These are phyloP conservation scores for Gnatocerus cornutus DNA, from an alignment of 2,888 invertebrate species.

Conservation along the genomic window DNA sequence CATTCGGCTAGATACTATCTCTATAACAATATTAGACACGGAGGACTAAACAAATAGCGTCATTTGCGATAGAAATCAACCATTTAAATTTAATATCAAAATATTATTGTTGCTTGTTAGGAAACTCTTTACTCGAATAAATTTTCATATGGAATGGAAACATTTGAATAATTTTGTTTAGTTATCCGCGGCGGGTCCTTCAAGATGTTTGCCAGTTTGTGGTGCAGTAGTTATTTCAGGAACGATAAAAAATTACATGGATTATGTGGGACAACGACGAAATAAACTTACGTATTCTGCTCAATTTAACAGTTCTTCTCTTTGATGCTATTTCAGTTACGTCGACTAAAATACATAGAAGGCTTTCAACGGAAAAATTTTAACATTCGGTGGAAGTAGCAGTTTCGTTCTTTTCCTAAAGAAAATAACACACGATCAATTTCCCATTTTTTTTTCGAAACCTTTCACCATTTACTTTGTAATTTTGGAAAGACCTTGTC, in stretches of 20 bases:
- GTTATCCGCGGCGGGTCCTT: conserved; percentile 1
- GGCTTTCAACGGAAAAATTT: too few species aligned
- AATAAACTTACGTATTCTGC: conserved; percentile 3
- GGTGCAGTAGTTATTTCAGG: conserved; percentile 9
- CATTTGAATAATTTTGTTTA: conserved; percentile 46
- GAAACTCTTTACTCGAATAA: conserved; percentile 46
- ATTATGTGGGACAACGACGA: conserved; percentile 10
- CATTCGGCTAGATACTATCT: conserved; percentile 59
- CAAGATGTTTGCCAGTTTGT: conserved; percentile 11
- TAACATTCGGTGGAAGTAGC: too few species aligned
- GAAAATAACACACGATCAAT: too few species aligned
- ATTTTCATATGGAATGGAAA: conserved; percentile 21
- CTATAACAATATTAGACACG: conserved; percentile 64
- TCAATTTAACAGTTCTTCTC: conserved; percentile 8
- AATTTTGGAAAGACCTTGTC: too few species aligned
- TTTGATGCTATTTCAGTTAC: conserved; percentile 5
- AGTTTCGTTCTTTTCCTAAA: too few species aligned
- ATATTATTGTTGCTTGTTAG: conserved; percentile 51
- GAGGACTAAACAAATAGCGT: conserved; percentile 66
- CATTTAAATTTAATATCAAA: conserved; percentile 65
- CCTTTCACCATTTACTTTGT: too few species aligned
- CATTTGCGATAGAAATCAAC: conserved; percentile 67
- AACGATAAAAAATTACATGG: conserved; percentile 18
- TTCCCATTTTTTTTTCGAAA: too few species aligned
- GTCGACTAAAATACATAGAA: background rate